Percentiles rank a stretch among this genome's conserved stretches.
Evolutionary conservation across 2,113 vertebrate species (phyloP).

Genomic region (Heliornis fulica): DNA sequence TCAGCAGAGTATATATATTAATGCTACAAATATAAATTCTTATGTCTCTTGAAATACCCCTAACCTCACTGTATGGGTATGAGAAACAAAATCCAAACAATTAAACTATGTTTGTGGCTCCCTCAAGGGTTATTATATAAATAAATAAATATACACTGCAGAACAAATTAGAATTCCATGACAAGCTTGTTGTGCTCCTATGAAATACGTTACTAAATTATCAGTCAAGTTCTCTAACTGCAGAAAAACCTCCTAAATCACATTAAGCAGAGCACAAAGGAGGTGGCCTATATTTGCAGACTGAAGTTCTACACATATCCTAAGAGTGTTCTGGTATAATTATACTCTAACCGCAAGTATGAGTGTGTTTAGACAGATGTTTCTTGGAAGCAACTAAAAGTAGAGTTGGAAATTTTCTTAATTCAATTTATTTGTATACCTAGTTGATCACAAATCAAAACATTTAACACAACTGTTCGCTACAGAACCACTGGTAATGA

Average conservation of each 20-base stretch:
- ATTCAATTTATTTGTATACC: conserved; percentile 45
- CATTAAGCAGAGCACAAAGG: conserved; percentile 21
- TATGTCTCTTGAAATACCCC: background rate
- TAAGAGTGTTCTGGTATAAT: conserved; percentile 44
- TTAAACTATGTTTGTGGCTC: background rate
- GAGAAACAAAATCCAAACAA: background rate
- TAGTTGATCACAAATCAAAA: conserved; percentile 61
- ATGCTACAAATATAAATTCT: background rate
- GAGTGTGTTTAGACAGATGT: conserved; percentile 44
- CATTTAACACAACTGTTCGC: background rate
- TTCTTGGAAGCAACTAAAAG: background rate
- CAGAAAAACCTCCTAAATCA: conserved; percentile 38
- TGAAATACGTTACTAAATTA: conserved; percentile 4
- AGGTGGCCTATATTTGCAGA: conserved; percentile 1
- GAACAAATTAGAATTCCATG: conserved; percentile 4
- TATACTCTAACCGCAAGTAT: conserved; percentile 30
- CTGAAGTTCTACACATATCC: conserved; percentile 17
- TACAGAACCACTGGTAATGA: background rate
- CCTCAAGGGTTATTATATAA: background rate
- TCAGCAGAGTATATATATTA: background rate
- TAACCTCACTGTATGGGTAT: background rate
- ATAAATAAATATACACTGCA: background rate
- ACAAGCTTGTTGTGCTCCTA: background rate
- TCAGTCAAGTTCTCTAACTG: conserved; percentile 5
- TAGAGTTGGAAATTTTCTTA: conserved; percentile 11